phyloP scores from a whole-genome alignment of 2,888 invertebrate species.

The Agonopterix subpropinquella region DNA sequence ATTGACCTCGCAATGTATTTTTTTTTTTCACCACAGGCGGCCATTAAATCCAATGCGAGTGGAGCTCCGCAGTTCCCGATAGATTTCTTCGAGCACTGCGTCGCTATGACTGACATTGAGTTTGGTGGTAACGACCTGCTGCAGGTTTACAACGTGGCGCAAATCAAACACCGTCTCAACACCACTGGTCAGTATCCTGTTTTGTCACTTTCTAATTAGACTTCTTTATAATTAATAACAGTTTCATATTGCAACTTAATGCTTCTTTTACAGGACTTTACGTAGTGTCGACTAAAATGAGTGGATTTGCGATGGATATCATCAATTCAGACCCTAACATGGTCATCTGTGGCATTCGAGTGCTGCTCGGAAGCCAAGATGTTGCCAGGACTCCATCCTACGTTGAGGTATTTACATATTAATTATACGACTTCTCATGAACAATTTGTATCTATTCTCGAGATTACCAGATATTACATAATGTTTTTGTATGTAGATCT shows the following conservation, averaged over 20 bases:
- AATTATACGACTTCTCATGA: background rate
- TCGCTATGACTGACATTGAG: constrained; percentile 93
- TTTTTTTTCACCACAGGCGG: constrained; percentile 31
- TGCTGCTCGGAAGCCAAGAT: constrained; percentile 90
- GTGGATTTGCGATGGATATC: constrained; percentile 92
- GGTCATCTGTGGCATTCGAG: constrained; percentile 93
- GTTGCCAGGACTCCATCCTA: constrained; percentile 85
- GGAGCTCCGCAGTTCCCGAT: constrained; percentile 89
- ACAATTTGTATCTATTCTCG: background rate
- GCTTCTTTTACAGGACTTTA: constrained; percentile 82
- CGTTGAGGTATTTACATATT: constrained; percentile 73
- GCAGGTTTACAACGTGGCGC: constrained; percentile 95
- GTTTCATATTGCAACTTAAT: too few species aligned
- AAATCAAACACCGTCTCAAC: constrained; percentile 93
- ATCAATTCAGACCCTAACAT: constrained; percentile 90
- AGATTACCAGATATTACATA: too few species aligned
- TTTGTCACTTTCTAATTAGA: background rate
- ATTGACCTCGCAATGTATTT: background rate
- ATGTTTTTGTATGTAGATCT: constrained; percentile 62
- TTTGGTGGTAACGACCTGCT: constrained; percentile 96
- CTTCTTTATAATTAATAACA: background rate
- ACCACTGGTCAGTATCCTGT: constrained; percentile 62
- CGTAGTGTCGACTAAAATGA: constrained; percentile 93
- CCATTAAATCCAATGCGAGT: constrained; percentile 62
- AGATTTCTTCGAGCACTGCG: constrained; percentile 98